phyloP scores from a whole-genome alignment of 2,888 invertebrate species.

The Ectropis crepuscularia region DNA sequence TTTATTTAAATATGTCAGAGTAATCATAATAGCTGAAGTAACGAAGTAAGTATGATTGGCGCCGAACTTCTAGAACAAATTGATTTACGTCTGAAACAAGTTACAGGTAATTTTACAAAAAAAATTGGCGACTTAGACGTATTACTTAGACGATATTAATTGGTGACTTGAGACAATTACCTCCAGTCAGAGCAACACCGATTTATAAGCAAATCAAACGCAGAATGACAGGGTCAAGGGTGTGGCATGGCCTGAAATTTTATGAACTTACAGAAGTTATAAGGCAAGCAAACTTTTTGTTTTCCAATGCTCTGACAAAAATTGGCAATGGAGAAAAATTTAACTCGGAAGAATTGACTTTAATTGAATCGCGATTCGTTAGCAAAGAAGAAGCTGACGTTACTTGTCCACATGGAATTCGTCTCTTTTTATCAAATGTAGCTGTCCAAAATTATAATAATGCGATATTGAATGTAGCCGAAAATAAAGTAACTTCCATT shows the following conservation, averaged over 20 bases:
- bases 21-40: conserved; percentile 59
- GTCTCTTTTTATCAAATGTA: conserved; percentile 3
- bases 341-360: background rate
- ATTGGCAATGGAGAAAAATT: conserved; percentile 7
- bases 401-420: conserved; percentile 5
- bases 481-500: conserved; percentile 2
- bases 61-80: conserved; percentile 52
- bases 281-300: conserved; percentile 3
- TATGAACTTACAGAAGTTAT: conserved; percentile 6
- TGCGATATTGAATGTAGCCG: conserved; percentile 3
- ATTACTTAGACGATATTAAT: too few species aligned
- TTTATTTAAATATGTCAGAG: conserved; percentile 49
- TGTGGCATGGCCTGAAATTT: conserved; percentile 5
- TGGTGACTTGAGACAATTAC: conserved; percentile 46
- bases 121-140: conserved; percentile 43
- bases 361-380: conserved; percentile 6
- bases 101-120: conserved; percentile 46
- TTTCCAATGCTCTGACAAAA: background rate
- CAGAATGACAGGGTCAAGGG: background rate
- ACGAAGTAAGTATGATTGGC: conserved; percentile 57
- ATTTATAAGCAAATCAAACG: conserved; percentile 14
- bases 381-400: background rate
- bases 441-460: conserved; percentile 1
- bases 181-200: conserved; percentile 49
- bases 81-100: conserved; percentile 54